Base-by-base conservation (phyloP, 1,140 invertebrate species). In the Onthophagus taurus region DNA sequence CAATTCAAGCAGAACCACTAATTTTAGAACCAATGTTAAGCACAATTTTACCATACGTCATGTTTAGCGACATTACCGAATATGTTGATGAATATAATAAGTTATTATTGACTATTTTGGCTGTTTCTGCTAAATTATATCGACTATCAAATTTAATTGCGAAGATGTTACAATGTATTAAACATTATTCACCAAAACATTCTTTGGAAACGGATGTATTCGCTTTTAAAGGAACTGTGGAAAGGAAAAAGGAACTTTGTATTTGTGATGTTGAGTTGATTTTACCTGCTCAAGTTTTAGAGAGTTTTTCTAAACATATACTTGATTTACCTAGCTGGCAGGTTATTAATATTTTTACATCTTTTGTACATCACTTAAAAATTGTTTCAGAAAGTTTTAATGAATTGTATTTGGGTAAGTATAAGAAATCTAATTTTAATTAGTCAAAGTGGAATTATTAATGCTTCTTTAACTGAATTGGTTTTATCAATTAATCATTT, bases 341-440 rank as follows among this genome's bases (percentile, higher is more conserved):
- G 50, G 45, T 56, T 24, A 60, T 60, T 30, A 57, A 60, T 49
- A 20, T 62, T n/a, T 54, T 62, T 29, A 60, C 57, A 48, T 61
- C 59, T 8, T 44, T 62, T 20, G 20, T 55, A 14, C 52, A 37
- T 48, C 55, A 59, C 50, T 51, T 64, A 12, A 52, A 58, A 18
- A n/a, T n/a, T n/a, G n/a, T n/a, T n/a, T n/a, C n/a, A n/a, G n/a
- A n/a, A n/a, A n/a, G n/a, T n/a, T n/a, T n/a, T n/a, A n/a, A n/a
- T n/a, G n/a, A n/a, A n/a, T n/a, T n/a, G n/a, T n/a, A n/a, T n/a
- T n/a, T n/a, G n/a, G n/a, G n/a, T n/a, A n/a, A n/a, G n/a, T n/a
- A n/a, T n/a, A n/a, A n/a, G n/a, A n/a, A n/a, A n/a, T n/a, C n/a
- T n/a, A n/a, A n/a, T n/a, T n/a, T n/a, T n/a, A n/a, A n/a, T n/a